A percentile compares a stretch with the other conserved stretches of the same genome.
These are phyloP conservation scores for Thereva unica DNA, from an alignment of 2,888 invertebrate genomes.

Conservation along the genomic window DNA sequence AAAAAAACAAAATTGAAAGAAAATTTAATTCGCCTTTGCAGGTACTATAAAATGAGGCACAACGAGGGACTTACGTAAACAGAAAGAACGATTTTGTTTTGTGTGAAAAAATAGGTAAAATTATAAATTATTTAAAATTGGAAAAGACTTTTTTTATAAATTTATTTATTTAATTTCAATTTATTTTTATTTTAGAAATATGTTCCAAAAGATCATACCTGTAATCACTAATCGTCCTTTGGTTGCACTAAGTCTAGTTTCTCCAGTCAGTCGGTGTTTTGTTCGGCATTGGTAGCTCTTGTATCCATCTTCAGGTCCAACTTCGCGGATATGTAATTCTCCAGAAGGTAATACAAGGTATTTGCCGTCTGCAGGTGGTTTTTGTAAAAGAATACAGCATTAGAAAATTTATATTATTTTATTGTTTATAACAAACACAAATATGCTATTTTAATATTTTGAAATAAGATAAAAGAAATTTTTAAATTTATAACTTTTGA, in stretches of 20 bases:
- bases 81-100: too few species aligned
- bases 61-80: too few species aligned
- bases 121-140: background rate
- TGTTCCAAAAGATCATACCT: constrained; percentile 67
- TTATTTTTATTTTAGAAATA: background rate
- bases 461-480: background rate
- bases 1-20: too few species aligned
- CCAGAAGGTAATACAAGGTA: constrained; percentile 93
- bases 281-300: constrained; percentile 93
- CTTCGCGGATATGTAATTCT: constrained; percentile 93
- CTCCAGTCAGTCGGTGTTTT: constrained; percentile 89
- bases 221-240: constrained; percentile 93
- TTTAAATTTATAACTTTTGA: background rate
- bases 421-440: background rate
- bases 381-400: constrained; percentile 31
- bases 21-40: too few species aligned
- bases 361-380: constrained; percentile 76
- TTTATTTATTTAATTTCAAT: background rate
- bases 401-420: constrained; percentile 12
- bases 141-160: constrained; percentile 2
- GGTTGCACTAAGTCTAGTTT: constrained; percentile 89
- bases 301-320: constrained; percentile 91
- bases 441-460: constrained; percentile 8
- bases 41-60: too few species aligned
- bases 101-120: too few species aligned